Evolutionary conservation across 2,797 vertebrate genomes (phyloP).

Genomic region (Champsocephalus gunnari): DNA sequence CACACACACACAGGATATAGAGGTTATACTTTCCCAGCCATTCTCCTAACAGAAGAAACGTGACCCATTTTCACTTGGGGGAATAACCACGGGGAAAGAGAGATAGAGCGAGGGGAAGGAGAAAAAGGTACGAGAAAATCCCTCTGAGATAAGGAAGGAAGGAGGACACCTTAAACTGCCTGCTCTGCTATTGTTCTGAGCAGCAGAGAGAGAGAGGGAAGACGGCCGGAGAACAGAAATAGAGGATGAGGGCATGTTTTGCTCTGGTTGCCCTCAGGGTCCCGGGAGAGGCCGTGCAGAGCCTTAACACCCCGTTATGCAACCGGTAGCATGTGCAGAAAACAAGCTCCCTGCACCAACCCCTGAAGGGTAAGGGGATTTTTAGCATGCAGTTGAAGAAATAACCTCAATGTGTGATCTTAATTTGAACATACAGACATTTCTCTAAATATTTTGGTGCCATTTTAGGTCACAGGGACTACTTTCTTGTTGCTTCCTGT

Average conservation of each 20-base stretch:
- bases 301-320: slow-evolving; percentile 40
- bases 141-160: slow-evolving; percentile 59
- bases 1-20: slow-evolving; percentile 14
- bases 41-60: slow-evolving; percentile 69
- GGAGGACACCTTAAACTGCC: slow-evolving; percentile 49
- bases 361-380: not conserved
- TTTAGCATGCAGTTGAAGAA: slow-evolving; percentile 22
- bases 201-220: slow-evolving; percentile 1
- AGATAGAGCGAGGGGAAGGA: not conserved
- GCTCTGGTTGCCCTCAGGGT: not conserved
- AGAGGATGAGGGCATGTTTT: slow-evolving; percentile 40
- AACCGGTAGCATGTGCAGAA: slow-evolving; percentile 42
- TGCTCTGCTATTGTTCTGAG: slow-evolving; percentile 40
- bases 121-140: slow-evolving; percentile 59
- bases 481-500: not conserved
- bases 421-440: not conserved
- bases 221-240: slow-evolving; percentile 25
- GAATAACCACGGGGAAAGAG: slow-evolving; percentile 57
- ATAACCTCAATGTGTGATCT: slow-evolving; percentile 14
- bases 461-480: not conserved
- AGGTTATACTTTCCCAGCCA: slow-evolving; percentile 64
- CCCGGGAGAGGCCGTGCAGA: slow-evolving; percentile 2
- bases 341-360: slow-evolving; percentile 18
- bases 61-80: slow-evolving; percentile 80
- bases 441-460: not conserved